Conservation (phyloP, 2,113 vertebrate species). For the Phalacrocorax brasilianus region DNA sequence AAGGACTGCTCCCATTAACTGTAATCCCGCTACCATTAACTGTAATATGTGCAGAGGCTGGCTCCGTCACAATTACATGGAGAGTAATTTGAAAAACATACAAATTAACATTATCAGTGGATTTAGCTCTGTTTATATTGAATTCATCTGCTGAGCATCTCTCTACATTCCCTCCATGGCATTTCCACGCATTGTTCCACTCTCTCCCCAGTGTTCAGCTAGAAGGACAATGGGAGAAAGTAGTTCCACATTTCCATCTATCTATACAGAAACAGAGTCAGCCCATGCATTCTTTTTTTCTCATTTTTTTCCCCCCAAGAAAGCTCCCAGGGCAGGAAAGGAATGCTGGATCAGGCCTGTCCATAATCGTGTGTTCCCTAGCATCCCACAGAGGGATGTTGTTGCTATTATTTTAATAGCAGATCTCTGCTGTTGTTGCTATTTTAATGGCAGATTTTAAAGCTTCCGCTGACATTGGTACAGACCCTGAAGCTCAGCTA, state of each 20-base stretch:
- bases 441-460: constrained; percentile 65
- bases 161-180: background rate
- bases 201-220: constrained; percentile 5
- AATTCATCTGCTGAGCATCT: background rate
- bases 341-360: constrained; percentile 22
- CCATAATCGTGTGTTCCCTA: constrained; percentile 11
- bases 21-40: background rate
- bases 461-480: constrained; percentile 61
- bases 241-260: constrained; percentile 49
- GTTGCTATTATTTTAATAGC: constrained; percentile 63
- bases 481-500: constrained; percentile 41
- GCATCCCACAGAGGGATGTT: constrained; percentile 64
- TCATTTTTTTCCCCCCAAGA: background rate
- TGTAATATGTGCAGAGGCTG: background rate
- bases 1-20: background rate
- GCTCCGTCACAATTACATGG: background rate
- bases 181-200: constrained; percentile 38
- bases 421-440: constrained; percentile 57
- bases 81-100: background rate
- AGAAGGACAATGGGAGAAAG: constrained; percentile 46
- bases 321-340: constrained; percentile 11
- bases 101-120: background rate
- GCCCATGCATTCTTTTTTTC: background rate
- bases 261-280: background rate
- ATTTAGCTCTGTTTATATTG: background rate